Base-by-base conservation (phyloP, 1,140 invertebrate genomes). In the Cotesia chilonis region DNA sequence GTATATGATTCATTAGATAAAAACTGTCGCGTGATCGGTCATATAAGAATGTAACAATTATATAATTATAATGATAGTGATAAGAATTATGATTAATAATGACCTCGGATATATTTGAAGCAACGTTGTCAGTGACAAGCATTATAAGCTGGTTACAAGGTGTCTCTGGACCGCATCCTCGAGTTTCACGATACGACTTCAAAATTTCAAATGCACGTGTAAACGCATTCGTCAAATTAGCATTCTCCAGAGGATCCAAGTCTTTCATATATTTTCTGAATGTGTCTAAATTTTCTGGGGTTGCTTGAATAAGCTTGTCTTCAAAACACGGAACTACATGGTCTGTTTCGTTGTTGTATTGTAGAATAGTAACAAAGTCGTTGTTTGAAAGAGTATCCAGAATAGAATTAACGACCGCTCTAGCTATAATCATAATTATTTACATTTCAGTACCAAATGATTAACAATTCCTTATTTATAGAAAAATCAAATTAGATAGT, bases 111-210 rank as follows among this genome's bases (percentile, higher is more conserved):
- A 95, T 91, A 81, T 96, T 96, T 64, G 93, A 92, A 1, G 96
- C 92, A n/a, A 98, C 93, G 38, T 97, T 96, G 87, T 99, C 98
- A 0, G 98, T 99, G 59, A 99, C 92, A n/a, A 99, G 85, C 97
- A 99, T 99, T 57, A 99, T 98, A 6, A 96, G 92, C 87, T 99
- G 97, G 87, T 99, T 99, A 81, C 98, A 99, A 9, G 90, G 89
- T 70, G 89, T 89, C 9, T 88, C 85, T 1, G 82, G 78, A 72
- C 80, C 78, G 69, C 92, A 93, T 59, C 88, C 89, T 2, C 90
- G 84, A 10, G 77, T 83, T 4, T 87, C 81, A 61, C 91, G 85
- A 71, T 92, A 92, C 91, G 81, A 90, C 88, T 87, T 90, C 10
- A 99, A 87, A 1, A 97, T 87, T 77, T 91, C 88, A 88, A 99